Percentiles rank a stretch among this genome's conserved stretches.
These are phyloP conservation scores for Zygothrica quintamaculata DNA, from an alignment of 2,888 invertebrate species.

Conservation along the genomic window DNA sequence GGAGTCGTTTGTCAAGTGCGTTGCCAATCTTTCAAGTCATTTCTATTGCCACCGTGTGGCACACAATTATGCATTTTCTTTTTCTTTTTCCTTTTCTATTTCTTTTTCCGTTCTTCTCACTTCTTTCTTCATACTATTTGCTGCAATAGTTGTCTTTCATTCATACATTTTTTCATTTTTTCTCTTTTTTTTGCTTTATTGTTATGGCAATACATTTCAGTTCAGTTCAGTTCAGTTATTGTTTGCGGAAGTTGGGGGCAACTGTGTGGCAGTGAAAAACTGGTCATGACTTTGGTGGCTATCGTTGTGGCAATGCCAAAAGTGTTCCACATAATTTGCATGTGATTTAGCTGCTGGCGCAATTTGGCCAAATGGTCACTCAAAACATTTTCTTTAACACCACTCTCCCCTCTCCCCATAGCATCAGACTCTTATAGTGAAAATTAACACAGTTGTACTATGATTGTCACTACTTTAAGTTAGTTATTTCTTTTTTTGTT, in stretches of 20 bases:
- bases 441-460: constrained; percentile 73
- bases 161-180: too few species aligned
- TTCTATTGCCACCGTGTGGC: neutral
- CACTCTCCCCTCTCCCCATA: constrained; percentile 19
- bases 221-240: constrained; percentile 38
- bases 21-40: constrained; percentile 28
- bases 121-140: too few species aligned
- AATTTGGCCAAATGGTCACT: constrained; percentile 64
- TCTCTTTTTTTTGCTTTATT: constrained; percentile 34
- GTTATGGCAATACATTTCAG: constrained; percentile 49
- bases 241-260: constrained; percentile 62
- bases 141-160: too few species aligned
- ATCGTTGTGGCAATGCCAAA: constrained; percentile 6
- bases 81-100: constrained; percentile 24
- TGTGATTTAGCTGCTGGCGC: constrained; percentile 72
- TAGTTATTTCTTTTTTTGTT: constrained; percentile 7
- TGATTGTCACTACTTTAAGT: constrained; percentile 8
- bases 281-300: constrained; percentile 25
- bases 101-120: neutral
- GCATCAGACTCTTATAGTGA: too few species aligned
- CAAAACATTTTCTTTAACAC: constrained; percentile 36
- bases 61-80: constrained; percentile 28
- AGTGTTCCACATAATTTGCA: constrained; percentile 75
- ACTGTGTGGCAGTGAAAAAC: constrained; percentile 37
- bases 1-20: constrained; percentile 25